Base-by-base conservation (phyloP, 2,113 vertebrate genomes). In the Limanda limanda region DNA sequence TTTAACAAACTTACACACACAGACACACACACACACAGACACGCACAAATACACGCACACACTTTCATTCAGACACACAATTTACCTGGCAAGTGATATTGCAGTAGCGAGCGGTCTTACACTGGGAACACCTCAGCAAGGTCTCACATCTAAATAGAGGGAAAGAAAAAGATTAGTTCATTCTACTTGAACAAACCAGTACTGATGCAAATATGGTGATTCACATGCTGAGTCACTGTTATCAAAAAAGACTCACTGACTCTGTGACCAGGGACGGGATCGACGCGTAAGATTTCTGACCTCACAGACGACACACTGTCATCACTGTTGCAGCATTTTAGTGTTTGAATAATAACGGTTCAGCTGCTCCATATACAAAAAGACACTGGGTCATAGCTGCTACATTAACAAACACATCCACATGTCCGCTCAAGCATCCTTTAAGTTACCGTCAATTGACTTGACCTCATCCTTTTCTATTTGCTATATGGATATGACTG, bases 31-130 rank as follows among this genome's bases (percentile, higher is more conserved):
- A 18, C 14, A 65, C 8, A 74, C n/a, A 69, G 10, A 42, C 4
- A 14, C 1, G 56, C 15, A 75, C 13, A 51, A 17, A 66, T 11
- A 71, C 51, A 35, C 1, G n/a, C 15, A 59, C 5, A 72, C 4
- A 66, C 23, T n/a, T 47, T 47, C 3, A 15, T 47, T 15, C 15
- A 15, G 18, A 54, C 51, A n/a, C 51, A 54, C 20, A 73, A 23
- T 5, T 86, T 96, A 99, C 98, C 97, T 99, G 98, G 85, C 98
- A 99, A 25, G 91, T 86, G 51, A 69, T 85, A 76, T 94, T 92
- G 82, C 97, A 99, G 92, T 98, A 99, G 74, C 93, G 96, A 76
- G 97, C 95, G 71, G 92, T 89, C 88, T 95, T 97, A 93, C 98
- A 99, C 27, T 95, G 96, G 80, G 98, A 99, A 78, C 98, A 99